A percentile compares a stretch with the other conserved stretches of the same genome.
These are phyloP conservation scores for Drosophila mulleri DNA, from an alignment of 2,888 invertebrate genomes.

Conservation along the genomic window DNA sequence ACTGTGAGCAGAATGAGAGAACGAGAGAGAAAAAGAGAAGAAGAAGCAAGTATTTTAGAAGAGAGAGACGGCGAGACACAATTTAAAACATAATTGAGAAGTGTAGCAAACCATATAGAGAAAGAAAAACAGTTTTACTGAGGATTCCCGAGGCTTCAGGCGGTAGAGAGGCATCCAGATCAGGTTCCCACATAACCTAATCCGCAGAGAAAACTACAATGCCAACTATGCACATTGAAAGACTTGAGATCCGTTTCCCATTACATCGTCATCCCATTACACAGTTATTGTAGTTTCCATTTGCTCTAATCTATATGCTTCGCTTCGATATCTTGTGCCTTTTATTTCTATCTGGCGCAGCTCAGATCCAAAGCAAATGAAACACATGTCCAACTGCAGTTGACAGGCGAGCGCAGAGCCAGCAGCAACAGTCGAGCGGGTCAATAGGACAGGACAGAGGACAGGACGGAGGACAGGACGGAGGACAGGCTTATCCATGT, in stretches of 20 bases:
- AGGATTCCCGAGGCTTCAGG: too few relatives aligned
- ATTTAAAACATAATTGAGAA: too few relatives aligned
- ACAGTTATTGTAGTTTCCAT: background rate
- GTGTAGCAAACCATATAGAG: too few relatives aligned
- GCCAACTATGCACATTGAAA: background rate
- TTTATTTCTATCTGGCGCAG: background rate
- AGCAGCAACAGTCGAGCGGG: constrained; percentile 26
- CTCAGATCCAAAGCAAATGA: constrained; percentile 51
- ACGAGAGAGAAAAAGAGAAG: too few relatives aligned
- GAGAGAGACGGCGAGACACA: too few relatives aligned
- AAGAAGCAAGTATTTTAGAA: too few relatives aligned
- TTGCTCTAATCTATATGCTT: background rate
- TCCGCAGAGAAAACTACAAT: background rate
- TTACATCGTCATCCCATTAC: background rate
- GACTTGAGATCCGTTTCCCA: background rate
- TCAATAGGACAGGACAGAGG: constrained; percentile 31
- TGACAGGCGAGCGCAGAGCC: constrained; percentile 16
- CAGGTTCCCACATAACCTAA: background rate
- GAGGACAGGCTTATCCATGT: constrained; percentile 28
- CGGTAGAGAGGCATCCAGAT: too few relatives aligned
- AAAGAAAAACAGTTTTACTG: too few relatives aligned
- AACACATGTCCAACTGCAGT: constrained; percentile 52
- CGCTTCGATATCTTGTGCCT: background rate
- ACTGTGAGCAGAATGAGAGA: too few relatives aligned
- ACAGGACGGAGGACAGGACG: constrained; percentile 3